These are phyloP conservation scores for Thereva nobilitata DNA, from an alignment of 2,888 invertebrate species.

Conservation along the genomic window DNA sequence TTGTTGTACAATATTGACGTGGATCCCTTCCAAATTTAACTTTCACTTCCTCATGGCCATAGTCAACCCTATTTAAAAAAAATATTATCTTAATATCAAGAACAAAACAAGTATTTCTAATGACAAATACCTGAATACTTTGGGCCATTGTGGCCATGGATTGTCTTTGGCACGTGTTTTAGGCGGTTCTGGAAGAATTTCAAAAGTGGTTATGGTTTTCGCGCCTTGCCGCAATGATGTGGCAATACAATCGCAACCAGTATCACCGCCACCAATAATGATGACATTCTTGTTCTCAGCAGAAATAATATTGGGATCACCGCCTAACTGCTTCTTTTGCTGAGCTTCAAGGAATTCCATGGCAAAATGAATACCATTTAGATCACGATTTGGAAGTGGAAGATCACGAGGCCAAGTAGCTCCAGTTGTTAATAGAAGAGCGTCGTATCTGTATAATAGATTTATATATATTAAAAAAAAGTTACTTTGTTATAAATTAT, in stretches of 20 bases:
- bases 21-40: constrained; percentile 92
- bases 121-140: constrained; percentile 75
- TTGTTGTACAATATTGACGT: constrained; percentile 88
- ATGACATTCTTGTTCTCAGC: constrained; percentile 95
- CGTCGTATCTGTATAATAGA: constrained; percentile 68
- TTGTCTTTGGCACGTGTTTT: constrained; percentile 80
- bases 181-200: constrained; percentile 94
- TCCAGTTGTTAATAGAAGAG: constrained; percentile 87
- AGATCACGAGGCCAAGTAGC: constrained; percentile 97
- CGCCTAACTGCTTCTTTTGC: constrained; percentile 92
- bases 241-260: constrained; percentile 97
- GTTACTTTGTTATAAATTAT: constrained; percentile 48
- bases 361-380: constrained; percentile 94
- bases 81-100: background rate
- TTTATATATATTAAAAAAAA: constrained; percentile 40
- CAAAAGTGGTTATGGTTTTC: constrained; percentile 85
- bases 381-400: constrained; percentile 80
- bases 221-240: constrained; percentile 95
- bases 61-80: constrained; percentile 73
- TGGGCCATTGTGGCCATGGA: constrained; percentile 99
- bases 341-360: constrained; percentile 97
- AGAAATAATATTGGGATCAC: constrained; percentile 64
- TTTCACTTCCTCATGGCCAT: constrained; percentile 96
- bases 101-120: background rate
- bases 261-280: constrained; percentile 86